Evolutionary conservation across 2,113 vertebrate genomes (phyloP).

Genomic region (Accipiter cooperii): DNA sequence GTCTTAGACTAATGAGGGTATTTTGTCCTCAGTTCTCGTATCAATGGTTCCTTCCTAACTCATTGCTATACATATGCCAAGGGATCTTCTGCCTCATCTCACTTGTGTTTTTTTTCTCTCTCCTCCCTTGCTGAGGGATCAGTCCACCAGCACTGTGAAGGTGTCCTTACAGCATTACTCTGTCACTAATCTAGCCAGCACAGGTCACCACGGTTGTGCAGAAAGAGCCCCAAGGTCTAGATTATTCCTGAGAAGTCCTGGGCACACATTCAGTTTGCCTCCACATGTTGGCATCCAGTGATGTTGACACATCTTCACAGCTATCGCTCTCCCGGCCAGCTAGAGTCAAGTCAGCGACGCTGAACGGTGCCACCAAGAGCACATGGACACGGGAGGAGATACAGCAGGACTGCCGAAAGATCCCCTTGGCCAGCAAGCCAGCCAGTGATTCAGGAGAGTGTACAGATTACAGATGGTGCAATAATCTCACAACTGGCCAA

Average conservation of each 20-base stretch:
- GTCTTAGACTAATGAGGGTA: background rate
- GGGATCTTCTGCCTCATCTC: background rate
- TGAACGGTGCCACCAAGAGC: background rate
- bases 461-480: constrained; percentile 27
- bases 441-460: background rate
- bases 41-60: background rate
- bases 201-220: background rate
- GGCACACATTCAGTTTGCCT: background rate
- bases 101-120: background rate
- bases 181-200: background rate
- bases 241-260: background rate
- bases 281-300: background rate
- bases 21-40: background rate
- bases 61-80: background rate
- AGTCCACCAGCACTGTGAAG: background rate
- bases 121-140: background rate
- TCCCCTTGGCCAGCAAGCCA: background rate
- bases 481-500: constrained; percentile 29
- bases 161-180: background rate
- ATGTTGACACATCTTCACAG: background rate
- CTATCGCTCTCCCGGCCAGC: background rate
- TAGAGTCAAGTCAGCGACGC: background rate
- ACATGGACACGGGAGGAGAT: background rate
- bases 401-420: background rate
- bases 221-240: background rate